Base-by-base conservation (phyloP, 2,113 vertebrate genomes). In the Amazona vittata region DNA sequence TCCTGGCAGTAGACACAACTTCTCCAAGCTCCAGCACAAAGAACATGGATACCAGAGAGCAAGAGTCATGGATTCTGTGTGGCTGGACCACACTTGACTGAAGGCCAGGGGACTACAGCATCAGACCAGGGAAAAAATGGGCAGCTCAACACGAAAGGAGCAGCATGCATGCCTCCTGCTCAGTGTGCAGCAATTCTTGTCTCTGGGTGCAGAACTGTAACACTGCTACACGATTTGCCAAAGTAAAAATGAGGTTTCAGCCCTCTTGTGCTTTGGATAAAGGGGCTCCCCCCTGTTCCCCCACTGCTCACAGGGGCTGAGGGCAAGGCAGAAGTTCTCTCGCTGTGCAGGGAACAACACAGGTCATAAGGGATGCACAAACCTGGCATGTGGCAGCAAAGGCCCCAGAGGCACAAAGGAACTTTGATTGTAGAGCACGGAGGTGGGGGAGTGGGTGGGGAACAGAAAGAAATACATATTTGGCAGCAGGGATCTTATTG, bases 91-190 rank as follows among this genome's bases (percentile, higher is more conserved):
- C 83, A 81, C 62, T 64, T 81, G 50, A 12, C 43, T 3, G 4
- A 70, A 39, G 10, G 33, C 18, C 49, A 68, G 28, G 28, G 25
- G 64, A 62, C 82, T 53, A 18, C 44, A 81, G 62, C 37, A 64
- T 37, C 75, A 75, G 20, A 37, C 2, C 6, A 17, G 17, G 37
- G 24, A 17, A 19, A 60, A 77, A 52, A 47, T 0, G 11, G 31
- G 76, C 68, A 90, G 83, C 46, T 57, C 7, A 6, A 41, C 31
- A 47, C 8, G 41, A 79, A 69, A 55, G 73, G 15, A 39, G 57
- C 63, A 35, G 50, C 21, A 17, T 0, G 1, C 29, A 33, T 0
- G 0, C 46, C 46, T 37, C 1, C 0, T 0, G 2, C 46, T 62
- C 10, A 6, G 28, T 5, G 21, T 46, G 21, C 29, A 28, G 59